phyloP scores from a whole-genome alignment of 2,797 vertebrate species.

The Falco peregrinus region DNA sequence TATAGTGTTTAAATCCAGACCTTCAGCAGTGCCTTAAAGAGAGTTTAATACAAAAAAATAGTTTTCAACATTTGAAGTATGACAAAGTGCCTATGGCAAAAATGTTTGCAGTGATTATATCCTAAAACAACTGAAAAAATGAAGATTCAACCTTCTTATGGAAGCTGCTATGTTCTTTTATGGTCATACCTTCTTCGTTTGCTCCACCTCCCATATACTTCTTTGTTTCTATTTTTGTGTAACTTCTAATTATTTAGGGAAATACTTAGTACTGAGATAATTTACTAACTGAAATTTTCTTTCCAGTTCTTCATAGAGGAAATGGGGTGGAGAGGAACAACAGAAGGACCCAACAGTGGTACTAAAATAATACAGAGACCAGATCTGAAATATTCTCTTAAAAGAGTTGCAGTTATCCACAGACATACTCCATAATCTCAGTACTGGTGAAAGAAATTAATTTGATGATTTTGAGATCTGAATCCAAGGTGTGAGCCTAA shows the following conservation, averaged over 20 bases:
- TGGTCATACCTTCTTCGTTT: accelerated
- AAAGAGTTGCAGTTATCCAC: background rate
- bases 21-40: background rate
- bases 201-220: background rate
- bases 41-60: background rate
- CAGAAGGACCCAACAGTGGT: background rate
- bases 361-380: background rate
- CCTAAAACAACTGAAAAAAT: background rate
- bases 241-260: background rate
- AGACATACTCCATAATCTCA: background rate
- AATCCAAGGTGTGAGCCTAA: background rate
- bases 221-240: background rate
- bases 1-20: background rate
- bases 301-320: background rate
- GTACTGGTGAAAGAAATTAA: background rate
- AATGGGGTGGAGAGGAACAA: background rate
- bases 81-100: background rate
- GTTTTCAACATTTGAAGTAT: background rate
- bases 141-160: background rate
- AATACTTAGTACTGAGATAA: background rate
- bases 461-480: background rate
- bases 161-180: background rate
- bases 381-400: background rate
- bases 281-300: background rate
- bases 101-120: background rate